A percentile compares a stretch with the other conserved stretches of the same genome.
Evolutionary conservation across 2,797 vertebrate species (phyloP).

Genomic region (Microctenopoma steveboyesi): DNA sequence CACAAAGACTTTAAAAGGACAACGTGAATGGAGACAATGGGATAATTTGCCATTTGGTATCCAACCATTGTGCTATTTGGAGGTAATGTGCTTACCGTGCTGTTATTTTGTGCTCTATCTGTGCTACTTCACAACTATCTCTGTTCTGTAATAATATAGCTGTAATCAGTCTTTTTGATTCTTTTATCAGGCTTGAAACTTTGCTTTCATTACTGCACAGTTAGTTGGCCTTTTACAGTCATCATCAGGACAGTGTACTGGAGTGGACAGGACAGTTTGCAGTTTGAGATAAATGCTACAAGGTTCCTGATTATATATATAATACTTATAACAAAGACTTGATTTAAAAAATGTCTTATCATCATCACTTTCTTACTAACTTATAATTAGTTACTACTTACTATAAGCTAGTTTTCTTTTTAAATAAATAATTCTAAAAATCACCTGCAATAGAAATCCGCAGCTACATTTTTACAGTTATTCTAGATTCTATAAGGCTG

Average conservation of each 20-base stretch:
- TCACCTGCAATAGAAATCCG: too few species aligned
- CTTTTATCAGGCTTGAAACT: background rate
- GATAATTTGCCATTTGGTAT: constrained; percentile 33
- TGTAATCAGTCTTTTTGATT: background rate
- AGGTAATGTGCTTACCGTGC: constrained; percentile 48
- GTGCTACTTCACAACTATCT: constrained; percentile 35
- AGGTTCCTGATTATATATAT: background rate
- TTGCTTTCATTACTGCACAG: background rate
- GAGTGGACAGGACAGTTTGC: background rate
- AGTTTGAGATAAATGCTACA: background rate
- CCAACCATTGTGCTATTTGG: constrained; percentile 46
- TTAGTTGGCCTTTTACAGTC: background rate
- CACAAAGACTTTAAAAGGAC: constrained; percentile 26
- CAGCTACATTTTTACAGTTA: too few species aligned
- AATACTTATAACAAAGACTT: background rate
- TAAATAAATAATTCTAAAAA: too few species aligned
- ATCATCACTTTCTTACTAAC: too few species aligned
- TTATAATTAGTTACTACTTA: background rate
- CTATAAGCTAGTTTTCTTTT: too few species aligned
- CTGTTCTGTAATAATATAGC: background rate
- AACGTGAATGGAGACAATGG: constrained; percentile 16
- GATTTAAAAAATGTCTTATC: too few species aligned
- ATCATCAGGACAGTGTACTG: background rate
- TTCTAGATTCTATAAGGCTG: too few species aligned
- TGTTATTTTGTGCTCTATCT: constrained; percentile 51